Base-by-base conservation (phyloP, 2,797 vertebrate genomes). In the Myotis daubentonii region DNA sequence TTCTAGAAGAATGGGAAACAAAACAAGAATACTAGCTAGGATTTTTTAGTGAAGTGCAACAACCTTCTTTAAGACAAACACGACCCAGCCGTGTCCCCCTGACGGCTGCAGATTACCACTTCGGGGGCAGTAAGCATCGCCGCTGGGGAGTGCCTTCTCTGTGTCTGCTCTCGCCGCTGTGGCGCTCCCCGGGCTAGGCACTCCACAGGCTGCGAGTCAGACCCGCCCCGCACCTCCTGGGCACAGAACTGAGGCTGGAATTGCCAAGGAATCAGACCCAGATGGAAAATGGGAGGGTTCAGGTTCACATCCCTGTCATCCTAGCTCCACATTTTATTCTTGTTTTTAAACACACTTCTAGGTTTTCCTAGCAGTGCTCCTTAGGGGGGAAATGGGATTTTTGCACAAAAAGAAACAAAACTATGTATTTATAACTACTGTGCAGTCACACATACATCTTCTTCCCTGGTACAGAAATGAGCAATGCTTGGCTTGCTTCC, bases 1-100 rank as follows among this genome's bases (percentile, higher is more conserved):
- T 36, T 41, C 65, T 66, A 51, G 7, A 87, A 47, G 30, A 80
- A 65, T 11, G 22, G 23, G 76, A 95, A 81, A 60, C 11, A 84
- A 75, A 70, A 36, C 30, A 65, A 71, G 5, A 25, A 5, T 28
- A 36, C 41, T 65, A 28, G 28, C 15, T 55, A 65, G 28, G 55
- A 19, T 65, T 85, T 79, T 87, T 47, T 12, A 91, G 53, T 41
- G 7, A 2, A 36, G 16, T n/a, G 65, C 57, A 65, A 83, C 85
- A 70, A 66, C 28, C n/a, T 70, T 38, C 53, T 81, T 44, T 25
- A 51, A 80, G n/a, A 41, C 60, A 65, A 66, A 41, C 3, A 15
- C 20, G 28, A 66, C 51, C 85, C 16, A 38, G 53, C 1, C 9
- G 22, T 13, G 6, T 38, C 51, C 81, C 72, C 11, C 33, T 66